Percentiles rank a stretch among this genome's conserved stretches.
Conservation (phyloP, 2,797 vertebrate species). For the Lepilemur ruficaudatus region DNA sequence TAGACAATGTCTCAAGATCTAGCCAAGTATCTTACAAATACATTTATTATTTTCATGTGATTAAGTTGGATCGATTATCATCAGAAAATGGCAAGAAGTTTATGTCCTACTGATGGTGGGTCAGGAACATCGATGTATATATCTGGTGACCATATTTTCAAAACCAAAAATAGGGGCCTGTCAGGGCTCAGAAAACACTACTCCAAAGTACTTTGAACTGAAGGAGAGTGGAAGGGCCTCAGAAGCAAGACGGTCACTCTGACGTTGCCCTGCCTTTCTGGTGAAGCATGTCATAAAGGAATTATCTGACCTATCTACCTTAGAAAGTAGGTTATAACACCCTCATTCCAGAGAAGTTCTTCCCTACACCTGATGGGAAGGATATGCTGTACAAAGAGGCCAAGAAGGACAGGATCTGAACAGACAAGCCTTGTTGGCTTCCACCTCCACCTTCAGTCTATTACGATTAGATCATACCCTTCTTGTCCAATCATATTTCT, state of each 20-base stretch:
- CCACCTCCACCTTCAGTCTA: background rate
- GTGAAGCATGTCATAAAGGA: background rate
- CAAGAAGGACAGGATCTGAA: background rate
- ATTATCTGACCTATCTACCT: background rate
- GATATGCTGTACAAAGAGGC: background rate
- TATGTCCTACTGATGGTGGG: too few species aligned
- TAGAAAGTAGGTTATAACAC: background rate
- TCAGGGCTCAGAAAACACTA: background rate
- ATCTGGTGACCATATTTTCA: background rate
- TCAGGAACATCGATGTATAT: background rate
- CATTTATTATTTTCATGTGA: background rate
- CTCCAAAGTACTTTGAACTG: background rate
- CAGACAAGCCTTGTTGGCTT: background rate
- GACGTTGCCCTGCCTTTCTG: background rate
- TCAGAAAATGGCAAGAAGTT: background rate
- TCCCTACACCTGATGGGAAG: background rate
- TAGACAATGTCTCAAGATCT: background rate
- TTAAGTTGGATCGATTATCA: background rate
- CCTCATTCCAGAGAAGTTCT: background rate
- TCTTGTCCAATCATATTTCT: background rate
- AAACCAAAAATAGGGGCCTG: background rate
- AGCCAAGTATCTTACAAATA: background rate
- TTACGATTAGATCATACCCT: too few species aligned
- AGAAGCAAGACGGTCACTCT: background rate
- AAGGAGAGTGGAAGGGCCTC: background rate